These are phyloP conservation scores for Ophiothrix spiculata DNA, from an alignment of 35 echinoderm and acorn worm genomes.

Conservation along the genomic window DNA sequence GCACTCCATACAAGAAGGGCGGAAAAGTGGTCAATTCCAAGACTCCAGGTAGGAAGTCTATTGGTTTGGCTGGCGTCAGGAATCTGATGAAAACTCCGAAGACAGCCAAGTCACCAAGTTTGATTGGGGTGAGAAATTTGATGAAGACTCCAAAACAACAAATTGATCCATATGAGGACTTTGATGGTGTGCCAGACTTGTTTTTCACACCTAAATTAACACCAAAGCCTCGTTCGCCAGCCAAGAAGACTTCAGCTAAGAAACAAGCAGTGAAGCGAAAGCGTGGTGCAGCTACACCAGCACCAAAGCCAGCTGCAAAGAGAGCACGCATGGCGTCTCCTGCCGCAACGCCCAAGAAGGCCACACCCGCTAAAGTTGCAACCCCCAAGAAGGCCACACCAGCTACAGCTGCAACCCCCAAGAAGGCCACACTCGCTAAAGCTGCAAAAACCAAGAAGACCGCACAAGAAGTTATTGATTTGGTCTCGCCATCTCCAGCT, in stretches of 20 bases:
- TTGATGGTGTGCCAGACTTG: conserved; percentile 87
- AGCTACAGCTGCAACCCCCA: no score
- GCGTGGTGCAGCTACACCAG: conserved; percentile 24
- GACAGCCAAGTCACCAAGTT: conserved; percentile 16
- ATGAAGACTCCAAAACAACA: conserved; percentile 45
- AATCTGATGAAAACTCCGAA: conserved; percentile 72
- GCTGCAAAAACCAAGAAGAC: not conserved
- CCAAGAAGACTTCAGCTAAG: conserved; percentile 25
- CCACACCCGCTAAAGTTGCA: not conserved
- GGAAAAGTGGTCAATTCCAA: not conserved
- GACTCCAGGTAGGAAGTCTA: conserved; percentile 32
- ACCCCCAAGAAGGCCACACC: no score
- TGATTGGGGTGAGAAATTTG: conserved; percentile 30
- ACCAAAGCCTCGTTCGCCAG: conserved; percentile 22
- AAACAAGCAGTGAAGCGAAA: conserved; percentile 22
- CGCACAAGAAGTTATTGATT: not conserved
- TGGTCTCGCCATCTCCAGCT: not conserved
- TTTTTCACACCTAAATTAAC: conserved; percentile 54
- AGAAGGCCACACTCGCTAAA: not conserved
- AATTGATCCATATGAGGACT: conserved; percentile 75
- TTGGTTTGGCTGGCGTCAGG: conserved; percentile 42
- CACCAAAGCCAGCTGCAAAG: conserved; percentile 34
- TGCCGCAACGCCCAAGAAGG: conserved; percentile 29
- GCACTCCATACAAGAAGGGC: not conserved
- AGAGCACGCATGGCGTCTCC: conserved; percentile 7